phyloP scores from a whole-genome alignment of 2,888 invertebrate genomes.

The Catonia carolina region DNA sequence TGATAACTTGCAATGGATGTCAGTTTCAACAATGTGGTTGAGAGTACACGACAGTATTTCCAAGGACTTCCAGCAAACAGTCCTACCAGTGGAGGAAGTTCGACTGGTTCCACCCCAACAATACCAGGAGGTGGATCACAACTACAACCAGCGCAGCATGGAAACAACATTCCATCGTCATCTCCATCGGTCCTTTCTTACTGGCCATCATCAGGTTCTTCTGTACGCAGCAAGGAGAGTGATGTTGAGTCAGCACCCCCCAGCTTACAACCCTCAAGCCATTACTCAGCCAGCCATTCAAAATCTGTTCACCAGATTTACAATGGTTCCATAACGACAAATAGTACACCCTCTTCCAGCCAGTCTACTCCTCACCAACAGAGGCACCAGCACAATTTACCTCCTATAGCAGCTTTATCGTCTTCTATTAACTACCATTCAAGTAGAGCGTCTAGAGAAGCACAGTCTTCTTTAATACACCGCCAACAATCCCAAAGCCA shows the following conservation, averaged over 20 bases:
- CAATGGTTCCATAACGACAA: slow-evolving; percentile 15
- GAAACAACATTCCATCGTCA: slow-evolving; percentile 23
- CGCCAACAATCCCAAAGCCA: slow-evolving; percentile 34
- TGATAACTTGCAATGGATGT: slow-evolving; percentile 53
- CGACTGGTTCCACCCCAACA: slow-evolving; percentile 42
- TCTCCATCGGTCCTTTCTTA: slow-evolving; percentile 31
- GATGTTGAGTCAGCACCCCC: neutral
- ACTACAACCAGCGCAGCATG: slow-evolving; percentile 21
- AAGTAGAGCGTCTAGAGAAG: slow-evolving; percentile 1
- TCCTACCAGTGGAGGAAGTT: slow-evolving; percentile 36
- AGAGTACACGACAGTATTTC: slow-evolving; percentile 77
- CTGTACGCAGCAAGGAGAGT: slow-evolving; percentile 1
- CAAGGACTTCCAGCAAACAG: slow-evolving; percentile 52
- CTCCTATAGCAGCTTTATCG: slow-evolving; percentile 48
- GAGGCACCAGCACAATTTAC: slow-evolving; percentile 43
- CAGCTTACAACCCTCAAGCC: neutral
- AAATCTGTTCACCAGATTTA: slow-evolving; percentile 11
- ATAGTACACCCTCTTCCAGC: no score
- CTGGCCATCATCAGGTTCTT: slow-evolving; percentile 30
- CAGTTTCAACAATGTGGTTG: slow-evolving; percentile 71
- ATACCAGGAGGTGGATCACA: slow-evolving; percentile 35
- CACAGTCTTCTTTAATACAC: neutral
- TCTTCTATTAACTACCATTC: slow-evolving; percentile 32
- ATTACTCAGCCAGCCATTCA: no score
- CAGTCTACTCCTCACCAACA: slow-evolving; percentile 3